phyloP scores from a whole-genome alignment of 2,797 vertebrate genomes.

The Sarcophilus harrisii region DNA sequence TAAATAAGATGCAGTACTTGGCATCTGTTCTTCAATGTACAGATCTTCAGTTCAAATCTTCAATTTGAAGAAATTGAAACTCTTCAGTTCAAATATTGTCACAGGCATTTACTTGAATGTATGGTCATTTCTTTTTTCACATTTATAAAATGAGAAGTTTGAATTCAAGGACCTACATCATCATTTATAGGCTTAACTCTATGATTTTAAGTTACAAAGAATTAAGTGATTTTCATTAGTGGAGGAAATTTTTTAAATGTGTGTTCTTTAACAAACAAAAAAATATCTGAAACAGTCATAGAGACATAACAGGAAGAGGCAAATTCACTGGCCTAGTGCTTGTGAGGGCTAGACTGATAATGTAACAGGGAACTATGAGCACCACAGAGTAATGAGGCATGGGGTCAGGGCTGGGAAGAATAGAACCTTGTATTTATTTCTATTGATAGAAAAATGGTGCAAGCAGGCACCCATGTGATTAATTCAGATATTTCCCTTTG shows the following conservation, averaged over 20 bases:
- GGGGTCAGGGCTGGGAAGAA: not conserved
- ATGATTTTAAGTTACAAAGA: not conserved
- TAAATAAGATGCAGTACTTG: not conserved
- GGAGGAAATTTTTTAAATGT: not conserved
- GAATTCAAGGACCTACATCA: not conserved
- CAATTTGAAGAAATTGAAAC: too few relatives aligned
- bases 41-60: too few relatives aligned
- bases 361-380: not conserved
- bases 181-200: not conserved
- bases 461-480: not conserved
- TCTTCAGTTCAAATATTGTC: not conserved
- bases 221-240: not conserved
- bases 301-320: not conserved
- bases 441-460: not conserved
- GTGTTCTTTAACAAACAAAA: too few relatives aligned
- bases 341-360: not conserved
- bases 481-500: not conserved
- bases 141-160: not conserved
- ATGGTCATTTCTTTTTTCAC: not conserved
- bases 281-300: not conserved
- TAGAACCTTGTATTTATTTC: not conserved
- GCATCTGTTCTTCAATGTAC: too few relatives aligned
- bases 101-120: not conserved
- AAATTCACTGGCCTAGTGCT: not conserved
- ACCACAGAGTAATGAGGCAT: not conserved